Evolutionary conservation across 2,113 vertebrate genomes (phyloP), one percentile per base, ranked within the genome.

Genomic region (Urocitellus parryii): DNA sequence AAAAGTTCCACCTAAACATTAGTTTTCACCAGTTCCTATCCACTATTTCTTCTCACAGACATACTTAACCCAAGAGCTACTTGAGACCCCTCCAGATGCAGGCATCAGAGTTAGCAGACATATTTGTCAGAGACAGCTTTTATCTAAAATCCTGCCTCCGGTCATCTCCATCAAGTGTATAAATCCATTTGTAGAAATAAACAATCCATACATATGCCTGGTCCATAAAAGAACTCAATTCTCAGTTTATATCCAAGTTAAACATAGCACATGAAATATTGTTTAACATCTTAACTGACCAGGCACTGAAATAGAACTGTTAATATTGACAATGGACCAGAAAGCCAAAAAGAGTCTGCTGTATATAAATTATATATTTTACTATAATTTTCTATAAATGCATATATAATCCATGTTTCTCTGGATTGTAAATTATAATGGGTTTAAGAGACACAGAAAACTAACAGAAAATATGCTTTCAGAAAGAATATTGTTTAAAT

Each of bases 201-300:
- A 72, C 5, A 86, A 90, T 37, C 24, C 34, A 87, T 56, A 68
- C 7, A 77, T 37, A 89, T 34, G 14, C 68, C 20, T 37, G 25
- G 8, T 63, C 18, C 8, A 73, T 94, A 63, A 87, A 90, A 92
- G 3, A 93, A 82, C 39, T 73, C 68, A 95, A 53, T 87, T 87
- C 1, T 95, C n/a, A 82, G 42, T 67, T 78, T 80, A 95, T 83
- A 88, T 58, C 42, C n/a, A 93, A 83, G 51, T 96, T 89, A 91
- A 90, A 78, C 87, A 24, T 91, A 88, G 34, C 18, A 88, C 45
- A 80, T 53, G 56, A 24, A 83, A 79, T 70, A 91, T 63, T 93
- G 14, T 91, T 91, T 73, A 96, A 90, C 68, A 20, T 88, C 58
- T 96, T 77, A 72, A 86, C 12, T 89, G 4, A 22, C 34, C 27